Evolutionary conservation across 2,797 vertebrate species (phyloP), one percentile per base, ranked within the genome.

Genomic region (Hemibagrus guttatus): DNA sequence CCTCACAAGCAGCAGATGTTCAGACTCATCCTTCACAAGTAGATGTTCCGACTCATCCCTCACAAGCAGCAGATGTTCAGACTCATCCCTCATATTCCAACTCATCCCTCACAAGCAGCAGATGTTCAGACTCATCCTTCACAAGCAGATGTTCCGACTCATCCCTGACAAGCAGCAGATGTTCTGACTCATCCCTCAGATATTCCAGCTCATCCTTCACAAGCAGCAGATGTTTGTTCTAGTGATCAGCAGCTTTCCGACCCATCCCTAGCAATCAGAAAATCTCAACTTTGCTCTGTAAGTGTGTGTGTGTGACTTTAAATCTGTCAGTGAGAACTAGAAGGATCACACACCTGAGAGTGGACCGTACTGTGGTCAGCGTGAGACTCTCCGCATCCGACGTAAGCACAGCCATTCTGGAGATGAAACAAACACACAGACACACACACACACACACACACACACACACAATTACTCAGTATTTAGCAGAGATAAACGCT

Each of bases 331-430:
- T 19, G 63, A 64, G n/a, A 1, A 49, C 42, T 49, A 49, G n/a
- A 23, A 23, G 46, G 26, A 42, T 71, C 28, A 91, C 93, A 91
- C 87, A 99, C 98, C 98, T 99, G 97, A 63, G 98, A 99, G 94
- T 99, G 98, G 88, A 97, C 95, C 0, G 98, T 99, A 92, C 98
- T 99, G 92, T 99, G 98, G 95, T 99, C 98, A 9, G 96, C 93
- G 59, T 99, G 97, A 79, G 98, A 99, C 91, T 99, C 98, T 86
- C 98, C 98, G 87, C 98, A 99, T 88, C 98, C 98, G 88, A 99
- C 97, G 28, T 99, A 99, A 0, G 97, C 93, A 85, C 98, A 99
- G 91, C 96, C 97, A 88, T 97, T 97, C 98, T 99, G 90, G 85
- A 92, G 61, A 2, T 61, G 28, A 63, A 61, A 87, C 49, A 74